Base-by-base conservation (phyloP, 2,113 vertebrate genomes). In the Datnioides undecimradiatus region DNA sequence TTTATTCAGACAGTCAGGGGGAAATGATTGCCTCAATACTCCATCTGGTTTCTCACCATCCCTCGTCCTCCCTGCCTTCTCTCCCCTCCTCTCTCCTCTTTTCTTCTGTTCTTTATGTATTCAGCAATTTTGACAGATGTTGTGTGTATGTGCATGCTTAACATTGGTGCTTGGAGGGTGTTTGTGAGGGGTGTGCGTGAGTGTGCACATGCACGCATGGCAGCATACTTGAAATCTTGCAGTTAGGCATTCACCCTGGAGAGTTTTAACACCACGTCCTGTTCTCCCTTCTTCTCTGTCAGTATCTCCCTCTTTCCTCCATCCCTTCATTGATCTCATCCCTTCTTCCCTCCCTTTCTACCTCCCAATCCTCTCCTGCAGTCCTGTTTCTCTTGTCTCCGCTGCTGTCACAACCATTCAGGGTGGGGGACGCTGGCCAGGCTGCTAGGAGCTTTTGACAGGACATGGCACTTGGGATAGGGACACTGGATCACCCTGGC, bases 1-100 rank as follows among this genome's bases (percentile, higher is more conserved):
- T 93, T 90, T 88, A 91, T 91, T 91, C 88, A 91, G 85, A 93
- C 80, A 91, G 87, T 91, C 87, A 74, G 65, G 87, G 85, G 80
- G 69, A 75, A 88, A 90, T 88, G 81, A 90, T 92, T 87, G 83
- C 87, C 79, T 90, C 88, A 73, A 49, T 88, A 70, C 66, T 87
- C 79, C 72, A 80, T 89, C 85, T 84, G 69, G 29, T 58, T 80
- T 85, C 83, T 59, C 72, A 64, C 36, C 55, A 52, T 64, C 67
- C 74, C 71, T 59, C 14, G 2, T 63, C 49, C 54, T 63, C 51
- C 27, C 7, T 79, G 14, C 68, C 52, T 63, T 38, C 19, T 62
- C 25, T 74, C 21, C 16, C 49, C 58, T 45, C 19, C 59, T 4
- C 31, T 55, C 65, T 34, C 55, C 33, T 78, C 48, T 60, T 4